These are phyloP conservation scores for Cariama cristata DNA, from an alignment of 2,113 vertebrate species.

Conservation along the genomic window DNA sequence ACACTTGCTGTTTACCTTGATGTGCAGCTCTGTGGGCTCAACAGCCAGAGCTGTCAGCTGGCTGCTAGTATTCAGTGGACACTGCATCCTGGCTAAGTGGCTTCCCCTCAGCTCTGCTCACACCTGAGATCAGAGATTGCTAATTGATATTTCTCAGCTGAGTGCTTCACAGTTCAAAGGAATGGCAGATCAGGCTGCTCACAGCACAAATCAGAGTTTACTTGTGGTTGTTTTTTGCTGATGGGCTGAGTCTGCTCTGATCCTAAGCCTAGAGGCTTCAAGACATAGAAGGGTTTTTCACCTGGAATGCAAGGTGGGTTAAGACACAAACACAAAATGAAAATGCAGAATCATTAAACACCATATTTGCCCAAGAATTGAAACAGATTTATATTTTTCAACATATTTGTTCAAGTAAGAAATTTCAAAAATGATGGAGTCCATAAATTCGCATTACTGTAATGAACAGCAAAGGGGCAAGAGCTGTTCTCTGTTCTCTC, in stretches of 20 bases:
- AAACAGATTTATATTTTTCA: background rate
- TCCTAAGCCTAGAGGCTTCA: background rate
- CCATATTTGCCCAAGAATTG: background rate
- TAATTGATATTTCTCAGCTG: background rate
- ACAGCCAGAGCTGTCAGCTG: background rate
- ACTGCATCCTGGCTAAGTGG: background rate
- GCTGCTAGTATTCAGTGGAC: background rate
- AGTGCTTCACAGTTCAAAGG: background rate
- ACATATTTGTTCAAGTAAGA: background rate
- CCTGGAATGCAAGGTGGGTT: background rate
- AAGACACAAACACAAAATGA: background rate
- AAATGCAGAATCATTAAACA: background rate
- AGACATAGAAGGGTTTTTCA: background rate
- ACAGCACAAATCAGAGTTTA: background rate
- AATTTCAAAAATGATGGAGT: background rate
- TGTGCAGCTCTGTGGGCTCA: background rate
- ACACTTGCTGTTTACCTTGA: background rate
- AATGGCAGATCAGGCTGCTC: background rate
- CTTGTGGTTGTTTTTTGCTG: background rate
- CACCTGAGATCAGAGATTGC: background rate
- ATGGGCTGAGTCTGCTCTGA: fast-evolving
- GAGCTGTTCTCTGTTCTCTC: background rate
- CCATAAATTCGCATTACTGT: background rate
- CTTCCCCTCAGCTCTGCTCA: background rate
- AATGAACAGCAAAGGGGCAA: background rate